Evolutionary conservation across 2,888 invertebrate genomes (phyloP).

Genomic region (Apamea crenata): DNA sequence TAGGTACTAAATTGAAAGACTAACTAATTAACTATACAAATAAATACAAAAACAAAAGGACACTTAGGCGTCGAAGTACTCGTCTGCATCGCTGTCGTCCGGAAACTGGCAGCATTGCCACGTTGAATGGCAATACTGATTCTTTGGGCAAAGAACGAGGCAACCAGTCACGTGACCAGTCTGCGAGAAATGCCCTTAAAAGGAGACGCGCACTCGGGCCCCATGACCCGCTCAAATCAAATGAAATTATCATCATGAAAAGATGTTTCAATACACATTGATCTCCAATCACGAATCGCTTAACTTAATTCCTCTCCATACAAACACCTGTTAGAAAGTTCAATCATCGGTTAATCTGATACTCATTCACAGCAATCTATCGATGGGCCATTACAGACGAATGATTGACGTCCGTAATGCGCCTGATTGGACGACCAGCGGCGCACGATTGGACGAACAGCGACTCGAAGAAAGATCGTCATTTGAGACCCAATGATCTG

Average conservation of each 20-base stretch:
- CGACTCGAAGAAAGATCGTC: constrained; percentile 21
- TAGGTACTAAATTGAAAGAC: too few relatives aligned
- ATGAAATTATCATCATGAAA: constrained; percentile 9
- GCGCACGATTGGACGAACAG: constrained; percentile 43
- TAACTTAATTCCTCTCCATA: constrained; percentile 30
- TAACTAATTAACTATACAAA: not conserved
- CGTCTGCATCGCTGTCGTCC: not conserved
- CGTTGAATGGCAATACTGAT: not conserved
- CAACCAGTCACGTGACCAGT: not conserved
- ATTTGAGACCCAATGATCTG: constrained; percentile 23
- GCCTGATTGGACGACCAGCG: constrained; percentile 49
- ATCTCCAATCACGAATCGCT: constrained; percentile 18
- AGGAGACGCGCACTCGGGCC: not conserved
- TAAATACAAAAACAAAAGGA: not conserved
- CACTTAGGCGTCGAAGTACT: not conserved
- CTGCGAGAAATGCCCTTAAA: not conserved
- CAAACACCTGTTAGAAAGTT: constrained; percentile 73
- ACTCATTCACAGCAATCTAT: constrained; percentile 53
- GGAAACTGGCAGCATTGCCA: not conserved
- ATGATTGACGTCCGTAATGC: constrained; percentile 57
- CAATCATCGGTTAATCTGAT: constrained; percentile 65
- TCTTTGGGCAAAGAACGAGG: not conserved
- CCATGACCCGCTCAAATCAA: not conserved
- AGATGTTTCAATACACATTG: constrained; percentile 22
- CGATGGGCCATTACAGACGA: constrained; percentile 49